Conservation (phyloP, 2,888 invertebrate species). For the Pachydiplax longipennis region DNA sequence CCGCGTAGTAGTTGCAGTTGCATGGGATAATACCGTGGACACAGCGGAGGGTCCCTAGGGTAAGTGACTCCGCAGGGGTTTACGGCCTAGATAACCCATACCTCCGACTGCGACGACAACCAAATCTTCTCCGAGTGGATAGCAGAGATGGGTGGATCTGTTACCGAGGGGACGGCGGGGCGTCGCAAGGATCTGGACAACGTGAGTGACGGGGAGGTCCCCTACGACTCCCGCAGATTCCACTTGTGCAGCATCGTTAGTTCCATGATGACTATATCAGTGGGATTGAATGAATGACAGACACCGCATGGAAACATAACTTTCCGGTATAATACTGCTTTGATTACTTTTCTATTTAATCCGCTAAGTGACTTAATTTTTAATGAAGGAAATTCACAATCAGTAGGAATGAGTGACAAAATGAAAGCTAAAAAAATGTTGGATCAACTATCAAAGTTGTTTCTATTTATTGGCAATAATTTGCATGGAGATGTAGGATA, state of each 20-base stretch:
- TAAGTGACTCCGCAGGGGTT: background rate
- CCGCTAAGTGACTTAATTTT: too few relatives aligned
- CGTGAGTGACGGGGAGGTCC: background rate
- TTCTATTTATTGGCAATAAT: too few relatives aligned
- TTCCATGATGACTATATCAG: background rate
- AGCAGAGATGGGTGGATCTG: background rate
- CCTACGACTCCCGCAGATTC: background rate
- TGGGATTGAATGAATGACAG: background rate
- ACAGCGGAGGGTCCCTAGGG: background rate
- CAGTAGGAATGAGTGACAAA: too few relatives aligned
- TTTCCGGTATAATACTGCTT: too few relatives aligned
- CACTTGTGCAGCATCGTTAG: background rate
- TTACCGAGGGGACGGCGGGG: background rate
- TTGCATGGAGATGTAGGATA: too few relatives aligned
- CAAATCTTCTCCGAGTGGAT: background rate
- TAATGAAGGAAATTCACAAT: too few relatives aligned
- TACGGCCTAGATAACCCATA: background rate
- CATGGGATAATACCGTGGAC: background rate
- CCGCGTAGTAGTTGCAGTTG: background rate
- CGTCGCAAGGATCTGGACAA: background rate
- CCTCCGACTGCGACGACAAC: slow-evolving; percentile 29
- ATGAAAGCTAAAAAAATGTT: too few relatives aligned
- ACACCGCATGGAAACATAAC: background rate
- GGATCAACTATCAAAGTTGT: too few relatives aligned
- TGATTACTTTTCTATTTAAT: too few relatives aligned